Conservation (phyloP, 2,888 invertebrate species). For the Nemotelus pantherinus region DNA sequence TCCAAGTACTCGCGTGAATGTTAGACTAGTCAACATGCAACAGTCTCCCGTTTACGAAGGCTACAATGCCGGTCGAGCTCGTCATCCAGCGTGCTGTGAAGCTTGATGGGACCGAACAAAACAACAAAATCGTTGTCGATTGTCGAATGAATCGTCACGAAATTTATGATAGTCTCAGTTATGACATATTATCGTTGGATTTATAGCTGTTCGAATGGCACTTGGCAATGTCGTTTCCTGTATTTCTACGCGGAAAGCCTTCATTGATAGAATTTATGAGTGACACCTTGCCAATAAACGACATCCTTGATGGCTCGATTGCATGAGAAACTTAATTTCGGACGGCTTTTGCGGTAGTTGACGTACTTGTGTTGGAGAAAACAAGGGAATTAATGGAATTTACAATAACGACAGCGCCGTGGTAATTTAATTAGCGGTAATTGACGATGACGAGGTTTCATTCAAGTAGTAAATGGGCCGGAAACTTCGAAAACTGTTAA, state of each 20-base stretch:
- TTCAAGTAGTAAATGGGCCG: too few species aligned
- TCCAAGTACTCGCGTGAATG: not conserved
- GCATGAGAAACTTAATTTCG: conserved; percentile 4
- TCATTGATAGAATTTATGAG: conserved; percentile 32
- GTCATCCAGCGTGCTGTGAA: not conserved
- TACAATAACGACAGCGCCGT: too few species aligned
- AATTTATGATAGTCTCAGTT: conserved; percentile 22
- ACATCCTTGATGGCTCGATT: conserved; percentile 7
- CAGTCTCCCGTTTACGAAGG: not conserved
- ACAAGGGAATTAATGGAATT: not conserved
- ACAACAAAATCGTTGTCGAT: not conserved
- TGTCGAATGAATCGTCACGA: not conserved
- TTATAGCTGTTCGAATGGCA: conserved; percentile 24
- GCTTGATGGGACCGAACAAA: not conserved
- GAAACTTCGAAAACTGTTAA: too few species aligned
- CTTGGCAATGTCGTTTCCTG: conserved; percentile 27
- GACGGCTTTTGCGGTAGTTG: not conserved
- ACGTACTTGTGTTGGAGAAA: not conserved
- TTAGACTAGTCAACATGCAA: conserved; percentile 4
- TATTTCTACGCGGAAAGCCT: not conserved
- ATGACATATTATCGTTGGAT: conserved; percentile 30
- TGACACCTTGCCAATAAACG: conserved; percentile 28
- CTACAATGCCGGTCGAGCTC: not conserved
- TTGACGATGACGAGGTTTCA: too few species aligned
- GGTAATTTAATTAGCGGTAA: too few species aligned